Conservation (phyloP, 2,113 vertebrate genomes). For the Dipodomys merriami region DNA sequence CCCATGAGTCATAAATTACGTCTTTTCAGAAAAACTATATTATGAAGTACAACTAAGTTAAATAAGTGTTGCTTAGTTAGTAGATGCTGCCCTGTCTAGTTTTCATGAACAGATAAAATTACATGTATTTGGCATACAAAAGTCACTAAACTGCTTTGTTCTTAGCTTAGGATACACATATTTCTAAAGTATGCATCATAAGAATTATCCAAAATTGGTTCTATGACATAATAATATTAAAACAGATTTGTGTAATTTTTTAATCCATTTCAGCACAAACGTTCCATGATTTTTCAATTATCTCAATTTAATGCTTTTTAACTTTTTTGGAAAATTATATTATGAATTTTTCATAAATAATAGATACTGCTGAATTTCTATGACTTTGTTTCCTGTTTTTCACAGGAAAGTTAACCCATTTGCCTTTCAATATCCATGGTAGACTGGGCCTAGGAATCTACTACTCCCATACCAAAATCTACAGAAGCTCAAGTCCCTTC, state of each 20-base stretch:
- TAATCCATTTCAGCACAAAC: neutral
- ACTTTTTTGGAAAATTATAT: conserved; percentile 8
- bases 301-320: neutral
- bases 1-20: conserved; percentile 38
- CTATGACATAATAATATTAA: neutral
- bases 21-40: conserved; percentile 50
- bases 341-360: conserved; percentile 31
- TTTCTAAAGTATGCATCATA: neutral
- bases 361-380: neutral
- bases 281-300: neutral
- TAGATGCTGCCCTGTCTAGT: neutral
- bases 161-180: neutral
- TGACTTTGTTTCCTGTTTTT: conserved; percentile 32
- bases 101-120: conserved; percentile 55
- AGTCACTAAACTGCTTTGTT: conserved; percentile 35
- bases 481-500: neutral
- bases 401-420: neutral
- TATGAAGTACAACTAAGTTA: conserved; percentile 60
- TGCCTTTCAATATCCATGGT: neutral
- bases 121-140: conserved; percentile 54
- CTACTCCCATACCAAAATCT: neutral
- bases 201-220: neutral
- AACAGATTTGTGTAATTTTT: conserved; percentile 40
- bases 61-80: conserved; percentile 49
- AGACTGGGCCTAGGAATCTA: neutral